phyloP scores from a whole-genome alignment of 2,113 vertebrate species.

The Penelope pileata region DNA sequence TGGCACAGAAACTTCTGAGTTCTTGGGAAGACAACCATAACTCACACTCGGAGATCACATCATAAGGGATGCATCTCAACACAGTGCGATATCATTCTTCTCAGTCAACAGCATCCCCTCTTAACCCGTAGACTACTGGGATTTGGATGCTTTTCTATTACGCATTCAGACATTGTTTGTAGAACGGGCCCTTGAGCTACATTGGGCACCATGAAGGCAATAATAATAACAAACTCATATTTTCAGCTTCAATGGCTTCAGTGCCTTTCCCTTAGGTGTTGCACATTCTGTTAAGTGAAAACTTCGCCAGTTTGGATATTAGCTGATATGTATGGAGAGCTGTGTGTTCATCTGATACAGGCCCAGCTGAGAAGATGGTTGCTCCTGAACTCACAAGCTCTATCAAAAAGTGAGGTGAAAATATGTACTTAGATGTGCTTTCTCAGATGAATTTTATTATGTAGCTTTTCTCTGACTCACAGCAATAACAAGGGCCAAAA shows the following conservation, averaged over 20 bases:
- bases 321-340: neutral
- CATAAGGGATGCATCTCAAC: neutral
- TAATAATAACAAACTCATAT: neutral
- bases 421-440: neutral
- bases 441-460: neutral
- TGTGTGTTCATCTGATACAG: neutral
- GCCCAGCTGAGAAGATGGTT: neutral
- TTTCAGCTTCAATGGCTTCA: neutral
- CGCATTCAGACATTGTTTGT: neutral
- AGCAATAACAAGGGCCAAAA: slow-evolving; percentile 1
- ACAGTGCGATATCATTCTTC: neutral
- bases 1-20: neutral
- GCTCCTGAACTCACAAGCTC: neutral
- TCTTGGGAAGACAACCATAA: neutral
- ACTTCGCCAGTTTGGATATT: neutral
- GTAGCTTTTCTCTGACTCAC: neutral
- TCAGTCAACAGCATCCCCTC: neutral
- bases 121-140: neutral
- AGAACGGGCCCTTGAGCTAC: neutral
- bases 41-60: neutral
- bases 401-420: neutral
- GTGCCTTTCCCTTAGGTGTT: neutral
- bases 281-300: neutral
- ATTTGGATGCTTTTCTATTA: neutral
- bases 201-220: neutral